Evolutionary conservation across 2,113 vertebrate species (phyloP).

Genomic region (Lutjanus erythropterus): DNA sequence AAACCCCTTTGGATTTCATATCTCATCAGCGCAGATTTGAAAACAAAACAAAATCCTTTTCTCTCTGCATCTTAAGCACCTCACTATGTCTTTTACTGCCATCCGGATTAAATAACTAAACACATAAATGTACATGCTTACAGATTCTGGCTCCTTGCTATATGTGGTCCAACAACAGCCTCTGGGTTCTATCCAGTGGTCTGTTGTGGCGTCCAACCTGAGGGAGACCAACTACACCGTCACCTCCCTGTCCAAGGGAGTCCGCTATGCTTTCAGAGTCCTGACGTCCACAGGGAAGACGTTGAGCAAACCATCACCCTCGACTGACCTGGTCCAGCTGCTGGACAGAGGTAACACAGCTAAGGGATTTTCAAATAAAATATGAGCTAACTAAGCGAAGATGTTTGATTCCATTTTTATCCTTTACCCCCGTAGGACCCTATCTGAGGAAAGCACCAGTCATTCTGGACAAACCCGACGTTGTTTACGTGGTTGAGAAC

Average conservation of each 20-base stretch:
- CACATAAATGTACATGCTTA: background rate
- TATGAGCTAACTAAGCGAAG: background rate
- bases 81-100: background rate
- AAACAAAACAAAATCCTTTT: background rate
- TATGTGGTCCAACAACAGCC: constrained; percentile 94
- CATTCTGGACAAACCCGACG: constrained; percentile 92
- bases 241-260: constrained; percentile 89
- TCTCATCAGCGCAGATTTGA: background rate
- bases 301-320: constrained; percentile 91
- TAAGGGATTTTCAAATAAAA: no score
- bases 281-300: constrained; percentile 90
- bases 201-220: constrained; percentile 85
- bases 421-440: constrained; percentile 81
- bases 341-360: constrained; percentile 87
- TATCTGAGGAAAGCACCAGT: constrained; percentile 89
- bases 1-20: constrained; percentile 1
- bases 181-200: constrained; percentile 92
- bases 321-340: constrained; percentile 89
- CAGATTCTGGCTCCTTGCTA: constrained; percentile 88
- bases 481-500: constrained; percentile 91
- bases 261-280: constrained; percentile 92
- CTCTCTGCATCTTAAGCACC: background rate
- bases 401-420: background rate
- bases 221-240: constrained; percentile 86
- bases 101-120: background rate